A percentile compares a stretch with the other conserved stretches of the same genome.
These are phyloP conservation scores for zebrafish (Danio rerio) DNA, from an alignment of 2,113 vertebrate genomes.

Conservation along the genomic window GRCz12tu NC_133193.1:16718501-16719000, in stretches of 20 bases:
- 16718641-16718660: conserved; percentile 78
- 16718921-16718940: conserved; percentile 98
- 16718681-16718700: conserved; percentile 72
- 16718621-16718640: conserved; percentile 81
- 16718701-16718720: conserved; percentile 73
- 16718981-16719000: conserved; percentile 98
- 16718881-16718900: conserved; percentile 99
- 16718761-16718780: conserved; percentile 75
- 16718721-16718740: conserved; percentile 67
- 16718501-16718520: conserved; percentile 68
- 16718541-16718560: conserved; percentile 79
- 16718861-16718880: conserved; percentile 99
- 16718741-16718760: conserved; percentile 60
- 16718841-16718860: conserved; percentile 97
- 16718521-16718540: conserved; percentile 79
- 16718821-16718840: conserved; percentile 99
- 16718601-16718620: conserved; percentile 79
- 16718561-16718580: conserved; percentile 74
- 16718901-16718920: conserved; percentile 98
- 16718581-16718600: conserved; percentile 79
- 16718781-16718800: conserved; percentile 96
- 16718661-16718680: conserved; percentile 77
- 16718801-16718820: conserved; percentile 96
- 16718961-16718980: conserved; percentile 97
- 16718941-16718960: conserved; percentile 99